phyloP scores from a whole-genome alignment of 2,113 vertebrate genomes.

The Ardeotis arabs region DNA sequence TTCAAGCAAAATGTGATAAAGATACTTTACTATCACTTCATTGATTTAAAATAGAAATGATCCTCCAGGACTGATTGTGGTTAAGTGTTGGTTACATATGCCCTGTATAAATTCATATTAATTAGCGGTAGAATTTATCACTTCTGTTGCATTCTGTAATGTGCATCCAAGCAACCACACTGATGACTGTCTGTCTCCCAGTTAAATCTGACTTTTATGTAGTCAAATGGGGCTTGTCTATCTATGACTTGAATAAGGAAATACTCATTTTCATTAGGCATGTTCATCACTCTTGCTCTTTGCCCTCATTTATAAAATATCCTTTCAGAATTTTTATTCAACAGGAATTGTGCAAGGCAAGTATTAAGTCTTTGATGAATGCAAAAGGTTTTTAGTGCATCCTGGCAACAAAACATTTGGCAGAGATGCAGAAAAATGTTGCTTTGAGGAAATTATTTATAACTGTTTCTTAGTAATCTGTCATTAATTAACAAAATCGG shows the following conservation, averaged over 20 bases:
- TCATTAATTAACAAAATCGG: neutral
- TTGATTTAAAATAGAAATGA: neutral
- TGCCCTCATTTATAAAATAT: constrained; percentile 3
- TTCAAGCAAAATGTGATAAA: neutral
- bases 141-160: neutral
- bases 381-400: neutral
- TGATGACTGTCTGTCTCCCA: neutral
- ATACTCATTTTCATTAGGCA: neutral
- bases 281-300: neutral
- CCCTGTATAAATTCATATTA: neutral
- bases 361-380: neutral
- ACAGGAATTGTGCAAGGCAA: neutral
- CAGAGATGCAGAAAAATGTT: neutral
- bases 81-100: neutral
- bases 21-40: neutral
- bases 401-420: neutral
- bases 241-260: neutral
- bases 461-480: neutral
- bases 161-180: neutral
- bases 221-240: neutral
- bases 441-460: neutral
- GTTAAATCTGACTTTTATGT: neutral
- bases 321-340: neutral
- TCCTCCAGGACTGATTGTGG: neutral
- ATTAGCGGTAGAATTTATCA: neutral